phyloP scores from a whole-genome alignment of 2,888 invertebrate genomes.

The Ecliptopera silaceata region DNA sequence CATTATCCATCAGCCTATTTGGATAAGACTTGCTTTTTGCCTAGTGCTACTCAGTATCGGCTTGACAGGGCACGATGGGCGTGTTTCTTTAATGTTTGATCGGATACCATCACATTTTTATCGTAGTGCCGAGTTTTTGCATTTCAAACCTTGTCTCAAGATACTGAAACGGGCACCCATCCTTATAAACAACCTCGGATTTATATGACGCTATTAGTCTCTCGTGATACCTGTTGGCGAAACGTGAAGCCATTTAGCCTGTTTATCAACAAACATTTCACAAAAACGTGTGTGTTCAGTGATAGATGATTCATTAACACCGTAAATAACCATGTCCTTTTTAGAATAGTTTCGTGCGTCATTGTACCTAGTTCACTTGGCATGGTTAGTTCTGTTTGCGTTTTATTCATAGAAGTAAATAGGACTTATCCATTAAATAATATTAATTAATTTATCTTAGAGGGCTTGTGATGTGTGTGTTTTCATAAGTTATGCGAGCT shows the following conservation, averaged over 20 bases:
- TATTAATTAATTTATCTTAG: no score
- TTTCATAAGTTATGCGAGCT: not conserved
- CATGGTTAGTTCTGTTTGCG: not conserved
- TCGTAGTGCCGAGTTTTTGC: no score
- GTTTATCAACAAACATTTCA: not conserved
- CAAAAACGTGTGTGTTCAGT: not conserved
- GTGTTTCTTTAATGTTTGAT: conserved; percentile 1
- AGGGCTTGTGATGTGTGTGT: no score
- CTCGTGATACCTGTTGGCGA: not conserved
- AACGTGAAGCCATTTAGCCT: conserved; percentile 2
- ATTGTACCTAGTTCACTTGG: conserved; percentile 11
- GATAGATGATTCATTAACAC: conserved; percentile 4
- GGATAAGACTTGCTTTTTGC: conserved; percentile 3
- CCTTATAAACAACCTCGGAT: no score
- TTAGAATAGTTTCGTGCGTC: conserved; percentile 13
- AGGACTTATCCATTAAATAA: no score
- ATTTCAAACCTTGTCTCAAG: no score
- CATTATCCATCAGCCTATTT: conserved; percentile 11
- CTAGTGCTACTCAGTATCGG: conserved; percentile 8
- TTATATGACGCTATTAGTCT: no score
- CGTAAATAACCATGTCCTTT: conserved; percentile 11
- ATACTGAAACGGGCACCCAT: not conserved
- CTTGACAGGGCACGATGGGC: conserved; percentile 6
- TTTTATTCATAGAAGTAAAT: not conserved
- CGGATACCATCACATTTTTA: conserved; percentile 1